Evolutionary conservation across 2,113 vertebrate species (phyloP).

Genomic region (Barnardius zonarius): DNA sequence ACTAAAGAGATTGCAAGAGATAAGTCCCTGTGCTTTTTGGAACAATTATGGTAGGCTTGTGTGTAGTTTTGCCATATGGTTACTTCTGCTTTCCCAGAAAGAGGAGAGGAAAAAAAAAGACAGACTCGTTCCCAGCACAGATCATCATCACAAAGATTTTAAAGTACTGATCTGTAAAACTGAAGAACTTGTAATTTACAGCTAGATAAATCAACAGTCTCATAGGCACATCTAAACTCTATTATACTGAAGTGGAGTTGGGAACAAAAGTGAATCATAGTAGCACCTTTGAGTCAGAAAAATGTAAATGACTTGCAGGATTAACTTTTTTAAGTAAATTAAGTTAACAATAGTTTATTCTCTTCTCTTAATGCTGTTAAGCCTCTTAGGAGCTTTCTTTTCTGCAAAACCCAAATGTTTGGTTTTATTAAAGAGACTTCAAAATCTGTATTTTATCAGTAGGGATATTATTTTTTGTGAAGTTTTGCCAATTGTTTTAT

Average conservation of each 20-base stretch:
- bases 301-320: slow-evolving; percentile 22
- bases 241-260: not conserved
- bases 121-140: not conserved
- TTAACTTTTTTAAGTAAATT: slow-evolving; percentile 33
- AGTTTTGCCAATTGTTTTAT: slow-evolving; percentile 48
- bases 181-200: not conserved
- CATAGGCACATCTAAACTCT: not conserved
- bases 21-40: not conserved
- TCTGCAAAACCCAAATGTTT: slow-evolving; percentile 15
- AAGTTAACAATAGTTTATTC: slow-evolving; percentile 38
- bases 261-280: not conserved
- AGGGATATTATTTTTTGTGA: slow-evolving; percentile 12
- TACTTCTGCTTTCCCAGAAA: slow-evolving; percentile 15
- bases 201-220: slow-evolving; percentile 6
- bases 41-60: not conserved
- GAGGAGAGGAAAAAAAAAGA: not conserved
- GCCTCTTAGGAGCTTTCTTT: slow-evolving; percentile 12
- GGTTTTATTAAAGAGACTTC: slow-evolving; percentile 13
- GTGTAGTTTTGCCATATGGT: not conserved
- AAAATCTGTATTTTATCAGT: not conserved
- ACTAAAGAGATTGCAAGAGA: not conserved
- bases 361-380: slow-evolving; percentile 30
- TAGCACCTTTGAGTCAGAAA: slow-evolving; percentile 23
- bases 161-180: not conserved
- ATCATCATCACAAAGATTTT: not conserved